Conservation (phyloP, 2,797 vertebrate genomes). For the Pseudomugil gertrudae region DNA sequence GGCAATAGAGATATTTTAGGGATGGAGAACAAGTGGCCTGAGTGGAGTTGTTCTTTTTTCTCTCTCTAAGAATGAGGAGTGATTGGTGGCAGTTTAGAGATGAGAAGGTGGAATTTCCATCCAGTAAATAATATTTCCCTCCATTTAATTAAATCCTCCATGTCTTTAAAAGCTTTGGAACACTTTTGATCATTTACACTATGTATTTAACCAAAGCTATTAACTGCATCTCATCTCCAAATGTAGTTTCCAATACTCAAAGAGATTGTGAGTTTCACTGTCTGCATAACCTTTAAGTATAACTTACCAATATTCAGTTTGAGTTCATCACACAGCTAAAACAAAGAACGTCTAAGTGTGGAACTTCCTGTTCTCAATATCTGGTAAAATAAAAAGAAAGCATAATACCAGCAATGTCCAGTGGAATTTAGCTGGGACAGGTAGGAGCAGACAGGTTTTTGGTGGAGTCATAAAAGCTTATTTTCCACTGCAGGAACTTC, state of each 20-base stretch:
- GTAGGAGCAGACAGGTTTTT: too few species aligned
- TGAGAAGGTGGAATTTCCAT: slow-evolving; percentile 11
- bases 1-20: slow-evolving; percentile 78
- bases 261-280: background rate
- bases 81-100: slow-evolving; percentile 4
- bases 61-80: slow-evolving; percentile 12
- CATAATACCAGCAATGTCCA: too few species aligned
- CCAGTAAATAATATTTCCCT: background rate
- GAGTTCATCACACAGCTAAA: too few species aligned
- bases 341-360: too few species aligned
- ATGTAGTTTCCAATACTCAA: background rate
- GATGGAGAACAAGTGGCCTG: slow-evolving; percentile 44
- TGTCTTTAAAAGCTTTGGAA: background rate
- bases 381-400: too few species aligned
- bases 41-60: slow-evolving; percentile 32
- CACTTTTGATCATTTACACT: background rate
- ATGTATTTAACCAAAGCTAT: background rate
- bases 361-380: too few species aligned
- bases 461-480: too few species aligned
- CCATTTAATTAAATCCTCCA: background rate
- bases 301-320: too few species aligned
- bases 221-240: background rate
- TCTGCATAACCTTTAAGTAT: background rate
- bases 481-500: too few species aligned
- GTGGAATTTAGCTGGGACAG: too few species aligned